Base-by-base conservation (phyloP, 2,888 invertebrate species). In the Drosophila peninsularis region DNA sequence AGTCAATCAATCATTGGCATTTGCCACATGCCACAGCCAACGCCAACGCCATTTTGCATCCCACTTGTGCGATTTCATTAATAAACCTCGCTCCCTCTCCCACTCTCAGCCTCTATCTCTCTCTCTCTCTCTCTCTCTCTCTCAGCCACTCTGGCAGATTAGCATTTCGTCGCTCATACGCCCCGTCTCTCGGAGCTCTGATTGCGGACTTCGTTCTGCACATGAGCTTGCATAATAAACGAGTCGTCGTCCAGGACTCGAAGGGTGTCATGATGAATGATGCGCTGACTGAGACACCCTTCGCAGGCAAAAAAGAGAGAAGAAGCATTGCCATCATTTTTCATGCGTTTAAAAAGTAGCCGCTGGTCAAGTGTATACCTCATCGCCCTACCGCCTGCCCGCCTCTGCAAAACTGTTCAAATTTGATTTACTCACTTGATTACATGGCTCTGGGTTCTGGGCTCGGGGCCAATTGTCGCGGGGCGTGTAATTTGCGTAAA, bases 391-490 rank as follows among this genome's bases (percentile, higher is more conserved):
- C 24, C 24, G 1, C 13, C 3, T 11, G 50, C 54, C 53, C 11
- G 55, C 70, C 74, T 72, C 80, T 88, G 88, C 78, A 84, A 89
- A 84, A 88, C 81, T 90, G 90, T 90, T 87, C 86, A 88, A 89
- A 90, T 90, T 89, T 90, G 90, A 90, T 90, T 90, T 90, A 90
- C 90, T 90, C 90, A 89, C 90, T 90, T 90, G 90, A 89, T 90
- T 90, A 87, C 81, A 69, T 66, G 60, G 60, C 45, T 61, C 32
- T 65, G 61, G 60, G 60, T 27, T 61, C 27, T 65, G 61, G n/a
- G 63, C 69, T 69, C 60, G 50, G 55, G 72, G 87, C 63, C 86
- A 82, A 85, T 84, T 88, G 82, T 89, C 82, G 80, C 85, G 81
- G 82, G 88, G 82, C 89, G 75, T 87, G 82, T 90, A 90, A 90